Base-by-base conservation (phyloP, 2,888 invertebrate species). In the Globia sparganii region DNA sequence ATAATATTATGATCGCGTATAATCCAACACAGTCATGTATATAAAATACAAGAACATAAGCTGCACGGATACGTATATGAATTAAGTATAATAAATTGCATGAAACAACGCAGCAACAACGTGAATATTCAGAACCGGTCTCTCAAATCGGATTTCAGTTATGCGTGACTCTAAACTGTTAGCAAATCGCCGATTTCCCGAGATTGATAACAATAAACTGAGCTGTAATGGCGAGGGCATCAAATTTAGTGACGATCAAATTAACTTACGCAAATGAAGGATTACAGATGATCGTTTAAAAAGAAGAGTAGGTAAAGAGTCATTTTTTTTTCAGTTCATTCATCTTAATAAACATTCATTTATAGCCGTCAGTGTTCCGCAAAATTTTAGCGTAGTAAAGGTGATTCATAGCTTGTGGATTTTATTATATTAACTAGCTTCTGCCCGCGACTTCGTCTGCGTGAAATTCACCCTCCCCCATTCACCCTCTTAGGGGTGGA, bases 111-210 rank as follows among this genome's bases (percentile, higher is more conserved):
- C 75, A 87, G 74, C 49, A 73, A 65, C 31, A 81, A 83, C 81
- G 86, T 86, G 80, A 87, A 89, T 84, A 85, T 89, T 88, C 87
- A 89, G 86, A 85, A 66, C 72, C 85, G 76, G 79, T 82, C 80
- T 76, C 77, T 78, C 71, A 87, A 90, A 89, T 89, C 88, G 81
- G 82, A 84, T 90, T 91, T 87, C 87, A 86, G 88, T 89, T 90
- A 90, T 91, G 92, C 92, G 92, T 92, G 92, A 84, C 90, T 87
- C 85, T 89, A 90, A 91, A 91, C 90, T 91, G 91, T 91, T 91
- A 90, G 86, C 81, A 84, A 91, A 89, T 89, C 84, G 84, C 81
- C 86, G 86, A 88, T 90, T 85, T 80, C 83, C 83, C 85, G 72
- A 87, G 85, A 88, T 88, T 87, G 88, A 86, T 85, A 87, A 89